Evolutionary conservation across 2,888 invertebrate species (phyloP), one percentile per base, ranked within the genome.

Genomic region (Sthenelais limicola): DNA sequence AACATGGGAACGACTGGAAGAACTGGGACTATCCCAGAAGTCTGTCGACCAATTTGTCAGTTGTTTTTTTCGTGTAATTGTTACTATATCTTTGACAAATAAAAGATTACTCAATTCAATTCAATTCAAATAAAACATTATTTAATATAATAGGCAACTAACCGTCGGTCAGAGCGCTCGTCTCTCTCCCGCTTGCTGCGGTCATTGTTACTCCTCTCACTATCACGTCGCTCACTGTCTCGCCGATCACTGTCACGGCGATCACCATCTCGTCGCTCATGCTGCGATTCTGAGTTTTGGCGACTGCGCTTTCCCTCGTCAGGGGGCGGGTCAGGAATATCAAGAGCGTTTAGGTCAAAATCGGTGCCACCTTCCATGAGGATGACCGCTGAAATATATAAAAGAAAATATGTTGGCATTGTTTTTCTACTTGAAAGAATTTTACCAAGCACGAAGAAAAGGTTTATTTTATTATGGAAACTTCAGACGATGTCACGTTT

Each of bases 341-440:
- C 95, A n/a, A 98, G 90, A 32, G 93, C 91, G 80, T 93, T 93
- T 24, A 97, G 89, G 88, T 98, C 98, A 82, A 94, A 94, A 75
- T 90, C 90, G 21, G 84, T 84, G 5, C 91, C 91, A 51, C 97
- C 98, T 89, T 99, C 98, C 52, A 99, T 90, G 87, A 96, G 94
- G 76, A 99, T 96, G 5, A 99, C 98, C 51, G 96, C 97, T 71
- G 68, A 12, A 74, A 62, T 38, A 28, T 33, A 32, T 43, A 43
- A n/a, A n/a, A n/a, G n/a, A n/a, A n/a, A n/a, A n/a, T n/a, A n/a
- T n/a, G n/a, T n/a, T n/a, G n/a, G n/a, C n/a, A n/a, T n/a, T n/a
- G n/a, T n/a, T n/a, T n/a, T n/a, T n/a, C n/a, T n/a, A n/a, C n/a
- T n/a, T n/a, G n/a, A n/a, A n/a, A n/a, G n/a, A n/a, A n/a, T n/a